Percentiles rank a stretch among this genome's conserved stretches.
phyloP scores from a whole-genome alignment of 1,140 invertebrate genomes.

The Bombus ignitus region DNA sequence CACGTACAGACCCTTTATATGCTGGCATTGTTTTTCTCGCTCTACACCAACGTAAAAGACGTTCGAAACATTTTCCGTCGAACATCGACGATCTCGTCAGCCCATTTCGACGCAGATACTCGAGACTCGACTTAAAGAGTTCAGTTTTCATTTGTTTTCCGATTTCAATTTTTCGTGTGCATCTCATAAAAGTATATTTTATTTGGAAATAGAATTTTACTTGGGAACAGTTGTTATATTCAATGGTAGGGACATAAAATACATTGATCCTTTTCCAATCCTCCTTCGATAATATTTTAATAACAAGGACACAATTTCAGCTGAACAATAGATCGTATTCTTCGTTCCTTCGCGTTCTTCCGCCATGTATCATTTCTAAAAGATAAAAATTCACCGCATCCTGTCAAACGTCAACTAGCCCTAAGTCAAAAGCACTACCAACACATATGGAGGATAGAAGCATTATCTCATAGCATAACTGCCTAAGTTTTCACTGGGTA shows the following conservation, averaged over 20 bases:
- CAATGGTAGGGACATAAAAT: too few species aligned
- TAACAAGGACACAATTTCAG: too few species aligned
- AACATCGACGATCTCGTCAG: too few species aligned
- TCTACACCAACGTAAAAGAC: too few species aligned
- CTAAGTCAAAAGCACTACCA: neutral
- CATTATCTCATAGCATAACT: slow-evolving; percentile 26
- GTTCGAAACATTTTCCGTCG: neutral
- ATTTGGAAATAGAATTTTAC: too few species aligned
- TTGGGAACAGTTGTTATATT: too few species aligned
- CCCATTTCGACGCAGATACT: neutral
- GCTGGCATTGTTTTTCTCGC: neutral
- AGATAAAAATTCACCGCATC: neutral
- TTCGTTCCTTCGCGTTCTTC: neutral
- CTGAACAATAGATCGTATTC: too few species aligned
- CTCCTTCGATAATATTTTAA: too few species aligned
- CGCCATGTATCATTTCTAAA: too few species aligned
- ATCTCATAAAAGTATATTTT: too few species aligned
- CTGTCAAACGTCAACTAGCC: neutral
- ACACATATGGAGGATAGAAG: slow-evolving; percentile 30
- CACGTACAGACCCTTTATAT: neutral
- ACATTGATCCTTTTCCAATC: too few species aligned
- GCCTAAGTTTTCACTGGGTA: slow-evolving; percentile 8
- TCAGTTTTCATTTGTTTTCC: neutral
- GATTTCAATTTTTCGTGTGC: neutral
- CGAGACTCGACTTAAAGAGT: neutral